Conservation (phyloP, 2,797 vertebrate genomes). For the Leptatherina wallacei region DNA sequence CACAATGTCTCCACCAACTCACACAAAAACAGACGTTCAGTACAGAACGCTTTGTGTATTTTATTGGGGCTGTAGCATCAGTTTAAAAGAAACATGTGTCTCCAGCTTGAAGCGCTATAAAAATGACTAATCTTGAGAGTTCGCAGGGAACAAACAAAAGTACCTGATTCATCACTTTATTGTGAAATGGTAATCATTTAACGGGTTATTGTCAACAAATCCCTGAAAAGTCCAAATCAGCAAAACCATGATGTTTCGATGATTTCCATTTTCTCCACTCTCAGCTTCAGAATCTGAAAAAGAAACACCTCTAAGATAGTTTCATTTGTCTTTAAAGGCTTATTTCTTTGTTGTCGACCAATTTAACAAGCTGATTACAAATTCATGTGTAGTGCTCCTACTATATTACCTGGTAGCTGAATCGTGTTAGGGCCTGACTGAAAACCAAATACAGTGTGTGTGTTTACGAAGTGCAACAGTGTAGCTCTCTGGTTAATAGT, state of each 20-base stretch:
- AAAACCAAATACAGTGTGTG: neutral
- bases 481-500: conserved; percentile 7
- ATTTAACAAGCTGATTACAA: neutral
- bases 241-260: neutral
- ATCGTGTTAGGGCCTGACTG: neutral
- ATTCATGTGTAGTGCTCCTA: neutral
- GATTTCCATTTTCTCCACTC: neutral
- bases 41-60: neutral
- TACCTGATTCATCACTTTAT: neutral
- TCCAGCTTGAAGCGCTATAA: neutral
- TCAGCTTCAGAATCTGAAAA: neutral
- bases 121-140: neutral
- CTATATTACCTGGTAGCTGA: neutral
- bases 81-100: neutral
- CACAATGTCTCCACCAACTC: neutral
- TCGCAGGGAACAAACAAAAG: conserved; percentile 4
- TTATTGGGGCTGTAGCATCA: neutral
- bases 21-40: neutral
- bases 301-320: neutral
- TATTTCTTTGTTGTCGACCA: neutral
- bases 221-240: neutral
- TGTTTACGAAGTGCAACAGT: neutral
- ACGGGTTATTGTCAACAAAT: neutral
- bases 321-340: neutral
- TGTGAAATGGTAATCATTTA: neutral